Percentiles rank a stretch among this genome's conserved stretches.
Conservation (phyloP, 2,113 vertebrate genomes). For the Chitala chitala region DNA sequence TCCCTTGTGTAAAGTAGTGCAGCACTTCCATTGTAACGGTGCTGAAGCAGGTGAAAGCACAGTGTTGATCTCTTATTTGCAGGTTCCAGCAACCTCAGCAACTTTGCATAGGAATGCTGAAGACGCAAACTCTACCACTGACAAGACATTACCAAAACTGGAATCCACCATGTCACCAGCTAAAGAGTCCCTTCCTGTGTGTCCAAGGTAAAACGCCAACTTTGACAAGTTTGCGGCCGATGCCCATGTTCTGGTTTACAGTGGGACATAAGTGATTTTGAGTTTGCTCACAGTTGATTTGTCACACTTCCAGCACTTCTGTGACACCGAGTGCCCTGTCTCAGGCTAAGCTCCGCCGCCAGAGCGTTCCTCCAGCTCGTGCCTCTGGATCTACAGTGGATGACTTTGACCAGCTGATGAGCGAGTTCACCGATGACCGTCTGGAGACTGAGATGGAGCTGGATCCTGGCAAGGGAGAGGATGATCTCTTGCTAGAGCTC, state of each 20-base stretch:
- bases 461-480: conserved; percentile 82
- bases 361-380: conserved; percentile 56
- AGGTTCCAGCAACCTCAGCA: conserved; percentile 3
- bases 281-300: background rate
- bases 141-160: conserved; percentile 8
- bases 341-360: conserved; percentile 57
- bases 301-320: conserved; percentile 39
- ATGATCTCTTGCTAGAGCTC: conserved; percentile 87
- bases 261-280: background rate
- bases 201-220: conserved; percentile 44
- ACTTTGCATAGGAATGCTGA: background rate
- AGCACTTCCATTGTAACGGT: background rate
- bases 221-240: background rate
- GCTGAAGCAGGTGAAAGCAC: background rate
- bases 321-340: conserved; percentile 30
- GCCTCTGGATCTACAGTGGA: conserved; percentile 62
- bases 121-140: conserved; percentile 35
- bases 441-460: conserved; percentile 78
- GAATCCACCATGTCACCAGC: conserved; percentile 10
- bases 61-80: background rate
- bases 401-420: conserved; percentile 87
- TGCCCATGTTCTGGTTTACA: background rate
- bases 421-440: conserved; percentile 84
- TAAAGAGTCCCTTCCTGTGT: conserved; percentile 31
- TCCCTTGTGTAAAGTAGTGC: too few relatives aligned